Conservation (phyloP, 2,797 vertebrate genomes). For the Anableps anableps region DNA sequence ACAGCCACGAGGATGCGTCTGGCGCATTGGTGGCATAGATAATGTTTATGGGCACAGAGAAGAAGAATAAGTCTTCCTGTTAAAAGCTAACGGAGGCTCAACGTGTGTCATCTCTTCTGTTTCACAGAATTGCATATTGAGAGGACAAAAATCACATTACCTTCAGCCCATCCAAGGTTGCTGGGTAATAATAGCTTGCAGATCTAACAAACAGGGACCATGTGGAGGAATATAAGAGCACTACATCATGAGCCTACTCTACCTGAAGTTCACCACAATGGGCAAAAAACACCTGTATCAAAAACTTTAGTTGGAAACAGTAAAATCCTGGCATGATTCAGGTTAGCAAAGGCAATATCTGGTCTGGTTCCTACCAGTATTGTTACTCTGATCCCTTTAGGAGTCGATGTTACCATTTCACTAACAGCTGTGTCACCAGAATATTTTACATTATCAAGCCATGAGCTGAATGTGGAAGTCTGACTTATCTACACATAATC, state of each 20-base stretch:
- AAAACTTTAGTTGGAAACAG: neutral
- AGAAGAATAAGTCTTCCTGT: no score
- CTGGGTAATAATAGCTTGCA: no score
- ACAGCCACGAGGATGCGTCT: no score
- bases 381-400: neutral
- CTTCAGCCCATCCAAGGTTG: no score
- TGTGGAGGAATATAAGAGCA: neutral
- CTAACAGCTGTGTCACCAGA: neutral
- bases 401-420: neutral
- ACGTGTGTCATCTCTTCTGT: no score
- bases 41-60: no score
- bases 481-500: neutral
- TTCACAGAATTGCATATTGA: no score
- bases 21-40: no score
- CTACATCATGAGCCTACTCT: neutral
- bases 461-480: neutral
- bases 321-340: neutral
- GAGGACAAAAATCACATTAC: no score
- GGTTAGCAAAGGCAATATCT: neutral
- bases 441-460: neutral
- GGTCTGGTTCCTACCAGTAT: neutral
- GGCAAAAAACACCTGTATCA: neutral
- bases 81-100: no score
- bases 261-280: neutral
- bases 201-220: neutral